These are phyloP conservation scores for Ciconia stormi DNA, from an alignment of 2,113 vertebrate genomes.

Conservation along the genomic window DNA sequence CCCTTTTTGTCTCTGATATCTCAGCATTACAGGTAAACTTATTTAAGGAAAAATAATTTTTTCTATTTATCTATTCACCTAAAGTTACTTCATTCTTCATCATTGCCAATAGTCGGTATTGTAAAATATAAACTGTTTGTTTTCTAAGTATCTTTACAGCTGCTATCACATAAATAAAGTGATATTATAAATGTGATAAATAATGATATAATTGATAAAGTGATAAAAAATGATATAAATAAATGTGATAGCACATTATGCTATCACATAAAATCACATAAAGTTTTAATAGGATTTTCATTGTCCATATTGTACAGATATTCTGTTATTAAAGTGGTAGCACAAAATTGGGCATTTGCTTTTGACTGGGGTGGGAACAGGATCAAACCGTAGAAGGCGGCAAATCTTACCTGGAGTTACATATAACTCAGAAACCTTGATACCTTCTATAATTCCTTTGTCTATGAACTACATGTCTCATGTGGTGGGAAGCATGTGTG, in stretches of 20 bases:
- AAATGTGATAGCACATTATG: no score
- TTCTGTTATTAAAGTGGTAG: background rate
- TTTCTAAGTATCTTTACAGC: background rate
- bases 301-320: background rate
- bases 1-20: background rate
- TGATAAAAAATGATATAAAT: no score
- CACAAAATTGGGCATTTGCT: background rate
- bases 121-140: background rate
- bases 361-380: background rate
- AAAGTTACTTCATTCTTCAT: background rate
- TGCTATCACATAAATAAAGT: background rate
- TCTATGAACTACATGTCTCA: background rate
- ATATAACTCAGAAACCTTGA: background rate
- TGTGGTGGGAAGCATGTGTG: fast-evolving
- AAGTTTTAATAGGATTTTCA: background rate
- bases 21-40: background rate
- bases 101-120: background rate
- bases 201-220: no score
- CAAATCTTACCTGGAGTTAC: background rate
- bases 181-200: no score
- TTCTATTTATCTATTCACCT: background rate
- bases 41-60: background rate
- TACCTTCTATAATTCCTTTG: background rate
- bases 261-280: background rate
- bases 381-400: background rate